Conservation (phyloP, 2,113 vertebrate genomes). For the Phoenicopterus ruber region DNA sequence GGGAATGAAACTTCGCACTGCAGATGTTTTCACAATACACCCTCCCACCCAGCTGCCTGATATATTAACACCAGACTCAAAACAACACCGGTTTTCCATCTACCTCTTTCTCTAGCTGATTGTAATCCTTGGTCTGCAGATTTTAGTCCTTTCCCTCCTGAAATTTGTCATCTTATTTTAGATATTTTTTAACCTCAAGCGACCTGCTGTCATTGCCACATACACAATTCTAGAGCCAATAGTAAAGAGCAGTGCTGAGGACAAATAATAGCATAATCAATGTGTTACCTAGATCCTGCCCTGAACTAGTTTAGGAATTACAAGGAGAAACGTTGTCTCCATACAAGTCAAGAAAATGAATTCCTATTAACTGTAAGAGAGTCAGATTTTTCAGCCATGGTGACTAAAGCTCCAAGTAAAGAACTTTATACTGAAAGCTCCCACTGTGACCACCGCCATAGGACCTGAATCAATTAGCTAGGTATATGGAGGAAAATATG, state of each 20-base stretch:
- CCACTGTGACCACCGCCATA: not conserved
- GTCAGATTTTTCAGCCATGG: not conserved
- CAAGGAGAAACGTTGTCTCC: not conserved
- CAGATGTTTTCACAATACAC: not conserved
- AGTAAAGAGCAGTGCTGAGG: not conserved
- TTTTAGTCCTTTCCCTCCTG: not conserved
- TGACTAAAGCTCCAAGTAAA: not conserved
- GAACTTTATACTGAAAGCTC: not conserved
- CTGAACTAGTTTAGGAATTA: not conserved
- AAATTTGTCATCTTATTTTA: not conserved
- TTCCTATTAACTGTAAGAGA: not conserved
- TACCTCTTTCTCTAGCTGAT: not conserved
- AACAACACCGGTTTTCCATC: not conserved
- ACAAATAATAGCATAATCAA: not conserved
- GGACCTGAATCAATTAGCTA: not conserved
- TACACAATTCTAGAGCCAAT: not conserved
- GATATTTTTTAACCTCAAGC: not conserved
- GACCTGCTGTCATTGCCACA: not conserved
- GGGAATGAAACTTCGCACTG: not conserved
- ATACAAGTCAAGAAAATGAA: not conserved
- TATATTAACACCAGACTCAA: not conserved
- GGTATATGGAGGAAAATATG: not conserved
- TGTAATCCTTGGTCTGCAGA: not conserved
- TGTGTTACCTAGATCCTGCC: not conserved
- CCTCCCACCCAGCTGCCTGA: fast-evolving